Base-by-base conservation (phyloP, 2,888 invertebrate species). In the Chrysopilus asiliformis region DNA sequence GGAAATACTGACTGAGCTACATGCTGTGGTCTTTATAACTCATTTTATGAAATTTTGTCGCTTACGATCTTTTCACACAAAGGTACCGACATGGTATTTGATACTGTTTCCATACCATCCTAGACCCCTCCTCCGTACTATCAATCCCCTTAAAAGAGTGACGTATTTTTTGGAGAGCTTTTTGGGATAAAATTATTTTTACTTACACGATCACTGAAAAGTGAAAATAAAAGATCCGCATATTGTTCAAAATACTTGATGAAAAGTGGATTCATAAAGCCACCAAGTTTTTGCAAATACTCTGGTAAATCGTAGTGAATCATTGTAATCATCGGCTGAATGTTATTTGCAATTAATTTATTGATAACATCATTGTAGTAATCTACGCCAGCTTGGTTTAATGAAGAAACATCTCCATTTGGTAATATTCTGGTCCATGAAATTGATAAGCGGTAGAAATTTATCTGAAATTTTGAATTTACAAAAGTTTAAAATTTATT, bases 291-390 rank as follows among this genome's bases (percentile, higher is more conserved):
- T 45, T 70, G 71, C 0, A 76, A 53, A 28, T 60, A 59, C 38
- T 66, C 62, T 0, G 70, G 71, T 26, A 71, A 49, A 47, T 72
- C 72, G 65, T 68, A 70, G 40, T 72, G 71, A 46, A 66, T 68
- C 20, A 73, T 52, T 0, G 71, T 70, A 49, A 76, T 60, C 54
- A 73, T 57, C 0, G 80, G 79, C 32, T 60, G 54, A 38, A 82
- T 76, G 28, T 67, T 68, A 44, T 70, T 70, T 22, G 63, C 66
- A 1, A 74, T 42, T 43, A 81, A 64, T 50, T 70, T 72, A 47
- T 76, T 55, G 36, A 80, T 74, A 5, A 78, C 57, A 42, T 68
- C 64, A 44, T 74, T 72, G 56, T 81, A 82, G 53, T 79, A 78
- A 18, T 65, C 54, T 10, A 75, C 58, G 3, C 77, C 81, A 2